Evolutionary conservation across 2,113 vertebrate species (phyloP), one percentile per base, ranked within the genome.

Genomic region (Lophura nycthemera): DNA sequence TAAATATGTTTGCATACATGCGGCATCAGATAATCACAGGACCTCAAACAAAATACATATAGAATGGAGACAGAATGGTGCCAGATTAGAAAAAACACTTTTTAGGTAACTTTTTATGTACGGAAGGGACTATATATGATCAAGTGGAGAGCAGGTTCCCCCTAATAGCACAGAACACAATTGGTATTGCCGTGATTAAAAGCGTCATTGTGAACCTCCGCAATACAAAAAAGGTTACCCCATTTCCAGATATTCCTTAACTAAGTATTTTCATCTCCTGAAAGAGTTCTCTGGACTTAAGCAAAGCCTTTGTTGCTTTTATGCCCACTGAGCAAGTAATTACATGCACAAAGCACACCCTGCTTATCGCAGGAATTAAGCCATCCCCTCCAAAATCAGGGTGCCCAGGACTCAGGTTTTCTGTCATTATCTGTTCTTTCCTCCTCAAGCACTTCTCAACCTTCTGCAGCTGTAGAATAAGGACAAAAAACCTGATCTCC

Each of bases 401-500:
- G 57, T 82, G 43, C 65, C 69, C 32, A 71, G n/a, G 34, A 16
- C 38, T 71, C 38, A n/a, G 61, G 64, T 47, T 30, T 2, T 2
- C 43, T 27, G 40, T 43, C 18, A 19, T 27, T 38, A 60, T 47
- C 22, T 43, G 43, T 15, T 78, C 38, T 60, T 71, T 24, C 15
- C 6, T 40, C 36, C 54, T 63, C 60, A 65, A 89, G 34, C 25
- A 10, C 34, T 3, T 4, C 38, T 57, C 5, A 1, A 27, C 34
- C 4, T 63, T 63, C 27, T 36, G 21, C 27, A 52, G 57, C 70
- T 54, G 25, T 32, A 64, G 50, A 87, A 82, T 7, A 36, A 84
- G 43, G 40, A 73, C 57, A 87, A 94, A 75, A 84, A 96, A 87
- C 65, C 77, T 66, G 30, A 48, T 70, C 59, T 87, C 48, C 25